Evolutionary conservation across 2,888 invertebrate species (phyloP).

Genomic region (Temnothorax unifasciatus): DNA sequence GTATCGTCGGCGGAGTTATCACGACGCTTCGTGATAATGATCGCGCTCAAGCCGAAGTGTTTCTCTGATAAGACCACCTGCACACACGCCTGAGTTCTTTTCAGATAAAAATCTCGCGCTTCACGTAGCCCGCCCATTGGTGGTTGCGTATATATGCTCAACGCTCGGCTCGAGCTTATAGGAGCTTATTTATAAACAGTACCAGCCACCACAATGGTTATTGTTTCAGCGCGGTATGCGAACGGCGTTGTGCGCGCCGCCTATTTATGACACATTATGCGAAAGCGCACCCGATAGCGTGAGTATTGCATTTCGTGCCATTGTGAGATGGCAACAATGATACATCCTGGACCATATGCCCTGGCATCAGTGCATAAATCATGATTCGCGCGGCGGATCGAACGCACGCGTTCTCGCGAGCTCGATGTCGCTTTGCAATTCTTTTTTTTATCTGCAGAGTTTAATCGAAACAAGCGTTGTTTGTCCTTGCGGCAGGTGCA

Average conservation of each 20-base stretch:
- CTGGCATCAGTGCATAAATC: conserved; percentile 81
- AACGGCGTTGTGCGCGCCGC: conserved; percentile 80
- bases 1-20: neutral
- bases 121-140: conserved; percentile 62
- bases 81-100: conserved; percentile 72
- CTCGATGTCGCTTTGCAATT: conserved; percentile 68
- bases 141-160: conserved; percentile 56
- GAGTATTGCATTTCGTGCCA: conserved; percentile 82
- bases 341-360: conserved; percentile 79
- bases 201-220: conserved; percentile 85
- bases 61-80: conserved; percentile 82
- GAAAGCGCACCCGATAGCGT: conserved; percentile 85
- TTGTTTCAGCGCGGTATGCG: conserved; percentile 84
- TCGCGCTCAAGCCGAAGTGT: conserved; percentile 44
- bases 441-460: neutral
- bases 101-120: conserved; percentile 82
- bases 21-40: neutral
- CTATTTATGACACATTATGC: conserved; percentile 86
- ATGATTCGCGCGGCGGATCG: conserved; percentile 71
- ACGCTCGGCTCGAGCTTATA: conserved; percentile 64
- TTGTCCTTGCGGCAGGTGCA: conserved; percentile 32
- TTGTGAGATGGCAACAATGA: conserved; percentile 85
- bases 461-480: conserved; percentile 25
- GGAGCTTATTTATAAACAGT: conserved; percentile 84
- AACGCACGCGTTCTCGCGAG: conserved; percentile 51